Percentiles rank a stretch among this genome's conserved stretches.
Evolutionary conservation across 2,797 vertebrate species (phyloP).

Genomic region (Hydrophis major): DNA sequence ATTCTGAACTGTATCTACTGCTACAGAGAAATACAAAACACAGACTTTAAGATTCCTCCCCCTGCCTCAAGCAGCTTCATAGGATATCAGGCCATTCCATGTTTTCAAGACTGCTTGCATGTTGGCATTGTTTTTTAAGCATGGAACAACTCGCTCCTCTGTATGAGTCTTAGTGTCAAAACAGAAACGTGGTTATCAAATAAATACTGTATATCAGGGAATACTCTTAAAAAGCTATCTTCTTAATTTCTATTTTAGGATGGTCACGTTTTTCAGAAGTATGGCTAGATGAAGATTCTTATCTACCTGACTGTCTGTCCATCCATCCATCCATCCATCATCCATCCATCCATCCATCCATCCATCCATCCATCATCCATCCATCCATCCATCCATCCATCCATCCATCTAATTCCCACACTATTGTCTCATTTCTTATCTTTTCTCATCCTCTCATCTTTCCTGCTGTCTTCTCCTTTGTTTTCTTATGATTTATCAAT

Average conservation of each 20-base stretch:
- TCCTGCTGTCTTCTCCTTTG: too few relatives aligned
- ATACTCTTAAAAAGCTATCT: background rate
- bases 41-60: background rate
- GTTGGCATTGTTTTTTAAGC: background rate
- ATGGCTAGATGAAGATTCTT: constrained; percentile 20
- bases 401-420: background rate
- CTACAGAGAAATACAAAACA: background rate
- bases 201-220: background rate
- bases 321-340: too few relatives aligned
- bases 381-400: too few relatives aligned
- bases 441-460: too few relatives aligned
- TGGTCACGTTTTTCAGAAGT: constrained; percentile 31
- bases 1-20: background rate
- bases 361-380: too few relatives aligned
- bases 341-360: too few relatives aligned
- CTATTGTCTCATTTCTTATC: too few relatives aligned
- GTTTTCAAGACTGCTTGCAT: background rate
- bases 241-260: background rate
- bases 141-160: background rate
- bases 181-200: background rate
- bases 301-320: too few relatives aligned
- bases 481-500: too few relatives aligned
- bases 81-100: background rate
- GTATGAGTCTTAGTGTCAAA: background rate
- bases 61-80: background rate